Evolutionary conservation across 2,113 vertebrate genomes (phyloP), one percentile per base, ranked within the genome.

Genomic region (Orientallactaga bullata): DNA sequence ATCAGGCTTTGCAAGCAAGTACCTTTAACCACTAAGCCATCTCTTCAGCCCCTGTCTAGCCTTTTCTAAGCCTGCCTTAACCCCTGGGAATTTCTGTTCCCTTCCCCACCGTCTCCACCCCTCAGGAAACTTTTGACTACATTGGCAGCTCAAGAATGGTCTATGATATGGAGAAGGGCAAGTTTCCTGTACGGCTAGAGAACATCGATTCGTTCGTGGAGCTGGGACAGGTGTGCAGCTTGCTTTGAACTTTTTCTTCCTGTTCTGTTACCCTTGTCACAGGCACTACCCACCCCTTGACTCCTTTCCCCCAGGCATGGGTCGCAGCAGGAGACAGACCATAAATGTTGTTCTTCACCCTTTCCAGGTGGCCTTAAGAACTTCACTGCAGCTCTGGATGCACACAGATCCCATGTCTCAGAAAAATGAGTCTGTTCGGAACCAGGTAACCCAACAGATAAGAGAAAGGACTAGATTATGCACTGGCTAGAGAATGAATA

Each of bases 101-200:
- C 10, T 32, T 93, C 47, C 68, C 61, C 20, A 16, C 77, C 30
- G 0, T 37, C 6, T 11, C 51, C 26, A 0, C 32, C 23, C 65
- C 73, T 28, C 98, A 99, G 99, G 99, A 99, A 95, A 98, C 98
- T 3, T 99, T 99, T 37, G 99, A 99, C 97, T 99, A 99, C 98
- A 99, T 99, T 4, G 99, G 99, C 97, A 99, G 99, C 89, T 99
- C 99, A 0, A 98, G 98, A 30, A 99, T 99, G 99, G 99, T 98
- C 3, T 99, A 98, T 0, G 98, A 99, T 13, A 99, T 99, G 98
- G 96, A 98, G 37, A 97, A 96, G 3, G 97, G 97, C 32, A 97
- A 96, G 18, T 99, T 98, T 39, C 98, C 98, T 0, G 66, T 99
- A 61, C 78, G 71, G 2, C 82, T 99, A 61, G 97, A 97, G 7